A percentile compares a stretch with the other conserved stretches of the same genome.
Conservation (phyloP, 1,140 invertebrate genomes). For the Eulimnadia texana region DNA sequence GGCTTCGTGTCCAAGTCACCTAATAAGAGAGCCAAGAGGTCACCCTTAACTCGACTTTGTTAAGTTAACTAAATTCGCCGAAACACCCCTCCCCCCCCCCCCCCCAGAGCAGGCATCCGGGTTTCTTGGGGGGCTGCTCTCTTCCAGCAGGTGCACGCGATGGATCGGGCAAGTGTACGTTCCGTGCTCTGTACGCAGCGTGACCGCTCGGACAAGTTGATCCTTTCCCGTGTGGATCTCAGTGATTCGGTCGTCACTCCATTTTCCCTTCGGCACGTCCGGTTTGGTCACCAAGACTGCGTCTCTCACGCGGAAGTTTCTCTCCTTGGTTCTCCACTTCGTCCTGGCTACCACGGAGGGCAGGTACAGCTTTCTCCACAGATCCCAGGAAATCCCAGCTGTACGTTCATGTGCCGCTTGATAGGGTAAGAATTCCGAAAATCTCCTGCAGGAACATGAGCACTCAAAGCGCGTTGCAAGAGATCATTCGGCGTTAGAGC, state of each 20-base stretch:
- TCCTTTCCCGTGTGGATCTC: constrained; percentile 7
- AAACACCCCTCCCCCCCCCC: too few species aligned
- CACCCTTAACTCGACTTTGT: too few species aligned
- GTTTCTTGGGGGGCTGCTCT: neutral
- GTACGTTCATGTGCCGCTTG: neutral
- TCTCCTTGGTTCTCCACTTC: constrained; percentile 14
- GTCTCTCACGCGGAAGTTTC: constrained; percentile 9
- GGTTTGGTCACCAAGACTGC: constrained; percentile 13
- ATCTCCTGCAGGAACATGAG: neutral
- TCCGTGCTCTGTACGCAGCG: constrained; percentile 5
- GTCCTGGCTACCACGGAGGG: constrained; percentile 15
- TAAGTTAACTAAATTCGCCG: too few species aligned
- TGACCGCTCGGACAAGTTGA: constrained; percentile 2
- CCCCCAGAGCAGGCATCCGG: neutral
- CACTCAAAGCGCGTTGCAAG: neutral
- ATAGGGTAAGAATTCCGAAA: neutral
- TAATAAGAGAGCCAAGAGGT: too few species aligned
- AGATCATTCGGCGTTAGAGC: constrained; percentile 24
- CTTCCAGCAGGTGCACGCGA: constrained; percentile 11
- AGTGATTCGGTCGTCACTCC: constrained; percentile 10
- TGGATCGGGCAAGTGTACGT: constrained; percentile 8
- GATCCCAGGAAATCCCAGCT: neutral
- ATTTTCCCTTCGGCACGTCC: constrained; percentile 3
- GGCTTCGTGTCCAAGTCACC: too few species aligned
- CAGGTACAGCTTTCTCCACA: constrained; percentile 18